Conservation (phyloP, 1,140 invertebrate genomes). For the Episyrphus balteatus region DNA sequence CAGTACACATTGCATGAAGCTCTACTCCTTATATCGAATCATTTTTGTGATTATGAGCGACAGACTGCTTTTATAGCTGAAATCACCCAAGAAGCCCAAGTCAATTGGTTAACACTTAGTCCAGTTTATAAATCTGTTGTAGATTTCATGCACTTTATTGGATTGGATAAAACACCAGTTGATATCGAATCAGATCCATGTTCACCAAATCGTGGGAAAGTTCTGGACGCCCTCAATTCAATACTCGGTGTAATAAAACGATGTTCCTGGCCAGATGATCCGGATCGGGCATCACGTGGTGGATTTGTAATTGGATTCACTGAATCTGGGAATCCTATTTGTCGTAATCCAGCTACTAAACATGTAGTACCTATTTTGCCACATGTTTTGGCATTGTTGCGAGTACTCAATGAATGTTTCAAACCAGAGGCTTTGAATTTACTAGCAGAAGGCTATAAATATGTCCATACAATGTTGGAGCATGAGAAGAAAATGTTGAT, state of each 20-base stretch:
- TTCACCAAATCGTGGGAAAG: conserved; percentile 41
- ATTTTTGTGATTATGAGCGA: conserved; percentile 77
- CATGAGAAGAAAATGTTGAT: conserved; percentile 56
- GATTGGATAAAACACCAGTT: conserved; percentile 57
- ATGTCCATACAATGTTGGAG: conserved; percentile 58
- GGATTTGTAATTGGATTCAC: conserved; percentile 69
- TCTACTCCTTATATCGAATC: conserved; percentile 71
- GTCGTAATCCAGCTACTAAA: conserved; percentile 72
- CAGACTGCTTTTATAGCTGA: conserved; percentile 74
- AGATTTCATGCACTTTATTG: conserved; percentile 66
- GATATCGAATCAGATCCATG: conserved; percentile 34
- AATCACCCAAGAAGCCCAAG: conserved; percentile 51
- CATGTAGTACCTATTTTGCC: conserved; percentile 70
- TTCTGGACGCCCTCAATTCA: conserved; percentile 55
- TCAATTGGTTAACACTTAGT: conserved; percentile 50
- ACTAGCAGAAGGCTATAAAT: conserved; percentile 55
- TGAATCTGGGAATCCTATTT: conserved; percentile 62
- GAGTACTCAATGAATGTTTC: conserved; percentile 70
- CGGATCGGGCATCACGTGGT: conserved; percentile 63
- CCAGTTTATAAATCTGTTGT: conserved; percentile 49
- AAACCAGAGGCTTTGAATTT: conserved; percentile 49
- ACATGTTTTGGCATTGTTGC: conserved; percentile 59
- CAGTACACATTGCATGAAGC: conserved; percentile 70
- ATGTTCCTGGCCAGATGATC: conserved; percentile 70
- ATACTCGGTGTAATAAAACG: conserved; percentile 75